phyloP scores from a whole-genome alignment of 2,888 invertebrate genomes.

The Ganaspis brasiliensis region DNA sequence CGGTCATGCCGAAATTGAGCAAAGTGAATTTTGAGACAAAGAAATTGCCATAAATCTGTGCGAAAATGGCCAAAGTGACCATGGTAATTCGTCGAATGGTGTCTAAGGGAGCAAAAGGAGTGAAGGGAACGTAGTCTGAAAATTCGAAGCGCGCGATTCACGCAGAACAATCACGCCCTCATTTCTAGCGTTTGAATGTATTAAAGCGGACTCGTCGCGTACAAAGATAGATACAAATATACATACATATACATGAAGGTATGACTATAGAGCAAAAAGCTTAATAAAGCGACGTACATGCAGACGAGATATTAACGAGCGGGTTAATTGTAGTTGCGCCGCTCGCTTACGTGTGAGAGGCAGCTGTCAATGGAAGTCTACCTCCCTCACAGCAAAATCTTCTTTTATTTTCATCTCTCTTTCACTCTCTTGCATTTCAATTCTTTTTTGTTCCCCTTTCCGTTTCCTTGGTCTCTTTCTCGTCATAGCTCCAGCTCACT shows the following conservation, averaged over 20 bases:
- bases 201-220: neutral
- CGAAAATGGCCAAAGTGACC: conserved; percentile 21
- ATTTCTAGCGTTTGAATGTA: conserved; percentile 4
- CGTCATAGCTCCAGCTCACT: neutral
- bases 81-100: neutral
- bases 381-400: neutral
- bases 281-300: conserved; percentile 18
- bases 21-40: conserved; percentile 21
- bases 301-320: conserved; percentile 35
- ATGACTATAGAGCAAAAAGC: neutral
- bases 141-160: conserved; percentile 41
- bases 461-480: neutral
- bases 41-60: conserved; percentile 9
- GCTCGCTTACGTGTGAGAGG: conserved; percentile 15
- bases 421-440: neutral
- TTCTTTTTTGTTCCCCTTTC: neutral
- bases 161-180: conserved; percentile 29
- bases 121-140: neutral
- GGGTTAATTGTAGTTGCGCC: conserved; percentile 37
- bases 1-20: neutral
- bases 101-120: neutral
- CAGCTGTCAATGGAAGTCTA: conserved; percentile 37
- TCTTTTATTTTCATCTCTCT: neutral
- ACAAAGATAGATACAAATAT: neutral
- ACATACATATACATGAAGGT: neutral